Evolutionary conservation across 2,888 invertebrate genomes (phyloP).

Genomic region (Lottia gigantea): DNA sequence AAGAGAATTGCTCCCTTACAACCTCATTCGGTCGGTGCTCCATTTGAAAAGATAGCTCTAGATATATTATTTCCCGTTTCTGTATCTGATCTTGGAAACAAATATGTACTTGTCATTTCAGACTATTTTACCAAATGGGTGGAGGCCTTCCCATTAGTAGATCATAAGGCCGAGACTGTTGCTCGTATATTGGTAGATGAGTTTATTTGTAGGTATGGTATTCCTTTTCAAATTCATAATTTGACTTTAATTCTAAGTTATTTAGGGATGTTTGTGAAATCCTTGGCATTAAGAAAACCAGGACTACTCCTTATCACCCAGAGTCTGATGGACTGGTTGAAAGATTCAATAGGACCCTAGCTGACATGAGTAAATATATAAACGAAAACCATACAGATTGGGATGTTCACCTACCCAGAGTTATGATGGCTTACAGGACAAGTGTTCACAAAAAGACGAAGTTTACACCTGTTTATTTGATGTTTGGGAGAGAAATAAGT

Average conservation of each 20-base stretch:
- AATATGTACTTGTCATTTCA: background rate
- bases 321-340: conserved; percentile 11
- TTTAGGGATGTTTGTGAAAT: conserved; percentile 6
- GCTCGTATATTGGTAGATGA: background rate
- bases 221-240: background rate
- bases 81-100: background rate
- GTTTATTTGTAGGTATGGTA: conserved; percentile 6
- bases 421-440: conserved; percentile 14
- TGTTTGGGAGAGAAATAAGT: background rate
- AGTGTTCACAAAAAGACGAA: background rate
- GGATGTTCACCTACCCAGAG: conserved; percentile 11
- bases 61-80: conserved; percentile 7
- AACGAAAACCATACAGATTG: conserved; percentile 8
- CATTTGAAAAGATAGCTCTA: background rate
- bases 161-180: conserved; percentile 3
- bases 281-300: background rate
- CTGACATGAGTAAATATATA: conserved; percentile 4
- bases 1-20: background rate
- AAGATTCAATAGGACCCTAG: background rate
- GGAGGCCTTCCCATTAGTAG: conserved; percentile 3
- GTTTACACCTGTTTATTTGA: conserved; percentile 3
- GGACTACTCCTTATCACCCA: conserved; percentile 14
- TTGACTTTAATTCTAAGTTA: conserved; percentile 10
- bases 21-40: background rate
- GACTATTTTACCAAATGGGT: conserved; percentile 11